phyloP scores from a whole-genome alignment of 30 jellyfish, hydroid and myxozoan genomes.

The Cassiopea xamachana region DNA sequence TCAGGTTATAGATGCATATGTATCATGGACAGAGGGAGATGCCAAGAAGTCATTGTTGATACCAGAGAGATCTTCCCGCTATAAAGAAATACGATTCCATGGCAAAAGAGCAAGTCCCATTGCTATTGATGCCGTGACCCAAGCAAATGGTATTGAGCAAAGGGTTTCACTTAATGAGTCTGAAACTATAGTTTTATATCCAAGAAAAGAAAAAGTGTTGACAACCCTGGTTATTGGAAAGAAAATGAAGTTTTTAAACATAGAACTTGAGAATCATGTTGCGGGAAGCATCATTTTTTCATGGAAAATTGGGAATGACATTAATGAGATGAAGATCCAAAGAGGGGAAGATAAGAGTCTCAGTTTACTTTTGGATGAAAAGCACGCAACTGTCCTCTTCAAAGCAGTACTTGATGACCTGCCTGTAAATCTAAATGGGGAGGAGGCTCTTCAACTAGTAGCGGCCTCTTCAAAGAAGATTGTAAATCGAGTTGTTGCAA shows the following conservation, averaged over 20 bases:
- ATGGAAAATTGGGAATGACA: slow-evolving; percentile 27
- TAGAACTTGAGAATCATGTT: slow-evolving; percentile 25
- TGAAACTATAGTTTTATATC: neutral
- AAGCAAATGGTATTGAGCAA: slow-evolving; percentile 7
- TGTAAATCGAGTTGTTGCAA: slow-evolving; percentile 11
- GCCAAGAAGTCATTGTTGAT: neutral
- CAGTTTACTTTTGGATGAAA: slow-evolving; percentile 17
- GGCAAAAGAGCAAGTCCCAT: slow-evolving; percentile 20
- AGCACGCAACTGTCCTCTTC: neutral
- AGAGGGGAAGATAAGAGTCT: neutral
- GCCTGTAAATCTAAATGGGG: slow-evolving; percentile 22
- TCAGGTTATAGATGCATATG: slow-evolving; percentile 8
- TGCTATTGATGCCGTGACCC: slow-evolving; percentile 23
- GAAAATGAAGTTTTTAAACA: neutral
- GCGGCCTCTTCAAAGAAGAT: slow-evolving; percentile 13
- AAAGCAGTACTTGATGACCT: slow-evolving; percentile 20
- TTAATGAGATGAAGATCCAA: slow-evolving; percentile 1
- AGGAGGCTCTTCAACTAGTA: neutral
- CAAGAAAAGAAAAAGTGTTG: neutral
- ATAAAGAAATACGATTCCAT: slow-evolving; percentile 9
- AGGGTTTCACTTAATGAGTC: slow-evolving; percentile 9
- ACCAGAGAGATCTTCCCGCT: slow-evolving; percentile 1
- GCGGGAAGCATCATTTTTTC: slow-evolving; percentile 25
- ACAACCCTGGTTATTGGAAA: slow-evolving; percentile 18
- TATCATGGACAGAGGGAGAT: slow-evolving; percentile 24